Base-by-base conservation (phyloP, 2,888 invertebrate species). In the Muscina levida region DNA sequence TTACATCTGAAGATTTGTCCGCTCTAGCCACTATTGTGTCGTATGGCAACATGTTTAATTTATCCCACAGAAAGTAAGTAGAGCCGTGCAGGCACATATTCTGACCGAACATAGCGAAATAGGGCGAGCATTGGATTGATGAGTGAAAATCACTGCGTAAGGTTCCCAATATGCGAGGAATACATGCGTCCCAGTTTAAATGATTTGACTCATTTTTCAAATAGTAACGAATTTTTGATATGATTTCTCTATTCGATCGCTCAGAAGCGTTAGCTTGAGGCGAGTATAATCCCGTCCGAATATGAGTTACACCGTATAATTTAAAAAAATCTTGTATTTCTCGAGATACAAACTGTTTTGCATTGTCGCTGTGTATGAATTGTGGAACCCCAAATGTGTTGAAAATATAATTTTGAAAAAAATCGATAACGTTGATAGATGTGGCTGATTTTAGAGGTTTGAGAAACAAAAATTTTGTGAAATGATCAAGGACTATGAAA, bases 321-420 rank as follows among this genome's bases (percentile, higher is more conserved):
- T n/a, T 10, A 1, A 78, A 39, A 44, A 82, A 78, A 2, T 77
- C 37, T 1, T 17, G 4, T 15, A 80, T 62, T 26, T 70, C 72
- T 11, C 65, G 66, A 2, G 76, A 78, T 3, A 57, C 59, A 42
- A 81, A 80, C 48, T 80, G 80, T 44, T 78, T 80, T 0, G 44
- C 80, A 19, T 79, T 79, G 24, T 82, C 79, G 17, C 67, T 72
- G 15, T 77, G 77, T 0, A 79, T 26, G 31, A 1, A 59, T 6
- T 72, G 59, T 0, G 80, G 80, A 4, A 79, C 72, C 0, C 82
- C 82, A 53, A 77, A 82, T 0, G 67, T 70, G 11, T 42, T 57
- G 24, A 78, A 77, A 13, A 78, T 4, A 1, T 73, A 59, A 8
- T 68, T 71, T 56, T 77, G 17, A 8, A 37, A 67, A 13, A 57